These are phyloP conservation scores for Delichon dasypus DNA, from an alignment of 2,797 vertebrate species.

Conservation along the genomic window DNA sequence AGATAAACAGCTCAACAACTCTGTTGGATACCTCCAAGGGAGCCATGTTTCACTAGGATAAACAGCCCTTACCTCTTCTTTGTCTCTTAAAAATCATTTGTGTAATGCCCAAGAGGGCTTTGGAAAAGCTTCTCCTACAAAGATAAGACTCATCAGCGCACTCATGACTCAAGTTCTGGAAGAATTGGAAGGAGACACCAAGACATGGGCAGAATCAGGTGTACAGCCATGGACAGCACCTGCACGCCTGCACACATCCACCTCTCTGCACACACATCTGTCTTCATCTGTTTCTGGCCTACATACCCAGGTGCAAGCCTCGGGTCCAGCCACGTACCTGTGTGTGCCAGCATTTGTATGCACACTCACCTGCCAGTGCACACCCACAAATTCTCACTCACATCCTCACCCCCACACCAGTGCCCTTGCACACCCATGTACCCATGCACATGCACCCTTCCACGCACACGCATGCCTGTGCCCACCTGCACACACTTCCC, in stretches of 20 bases:
- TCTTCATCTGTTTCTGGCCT: neutral
- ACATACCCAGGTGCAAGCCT: too few relatives aligned
- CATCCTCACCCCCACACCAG: neutral
- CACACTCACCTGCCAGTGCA: rapidly evolving
- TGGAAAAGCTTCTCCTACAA: neutral
- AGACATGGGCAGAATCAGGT: neutral
- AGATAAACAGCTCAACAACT: neutral
- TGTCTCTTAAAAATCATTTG: neutral
- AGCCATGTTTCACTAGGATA: neutral
- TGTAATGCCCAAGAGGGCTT: neutral
- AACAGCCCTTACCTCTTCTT: neutral
- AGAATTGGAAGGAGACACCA: neutral
- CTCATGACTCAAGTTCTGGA: neutral
- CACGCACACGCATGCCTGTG: neutral
- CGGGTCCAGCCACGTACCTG: neutral
- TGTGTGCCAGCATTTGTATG: rapidly evolving
- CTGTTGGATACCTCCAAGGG: neutral
- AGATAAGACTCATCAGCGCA: neutral
- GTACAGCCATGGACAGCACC: neutral
- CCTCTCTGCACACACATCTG: neutral
- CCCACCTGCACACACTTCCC: neutral
- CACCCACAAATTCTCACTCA: neutral
- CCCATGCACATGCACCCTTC: rapidly evolving
- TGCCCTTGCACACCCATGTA: neutral
- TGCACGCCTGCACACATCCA: neutral